Base-by-base conservation (phyloP, 2,888 invertebrate genomes). In the Lasioglossum calceatum region DNA sequence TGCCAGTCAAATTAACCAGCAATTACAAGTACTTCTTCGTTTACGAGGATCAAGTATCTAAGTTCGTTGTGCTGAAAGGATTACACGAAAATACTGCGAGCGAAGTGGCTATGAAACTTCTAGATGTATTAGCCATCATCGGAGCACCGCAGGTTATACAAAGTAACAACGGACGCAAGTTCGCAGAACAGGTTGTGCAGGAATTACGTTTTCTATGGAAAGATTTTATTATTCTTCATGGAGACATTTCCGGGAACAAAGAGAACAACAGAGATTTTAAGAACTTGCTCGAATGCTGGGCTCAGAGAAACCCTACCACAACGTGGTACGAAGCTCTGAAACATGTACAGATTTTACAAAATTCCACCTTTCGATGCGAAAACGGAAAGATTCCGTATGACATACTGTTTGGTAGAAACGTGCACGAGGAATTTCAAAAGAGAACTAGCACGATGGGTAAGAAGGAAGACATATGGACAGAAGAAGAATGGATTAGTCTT, bases 111-210 rank as follows among this genome's bases (percentile, higher is more conserved):
- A 44, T 67, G 4, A 90, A 93, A 71, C 88, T 94, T 2, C 85
- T 93, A 47, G 92, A 93, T 8, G 86, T 92, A 44, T 86, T 94
- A 23, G 88, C 92, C 36, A 94, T 92, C 23, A 93, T 94, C 74
- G 94, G 94, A 36, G 91, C 90, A 14, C 94, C 94, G 5, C 85
- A 85, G 61, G 91, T 94, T 50, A 81, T 94, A 44, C 93, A 93
- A 78, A 93, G 94, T 64, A 87, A 83, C 36, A 93, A 93, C 47
- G 93, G 93, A 39, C 87, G 91, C 14, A 86, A 87, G 42, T 93
- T 93, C 81, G 92, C 92, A 0, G 89, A 93, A 50, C 87, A 92
- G 88, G 88, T 94, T 54, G 92, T 93, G 2, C 79, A 86, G 4
- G 91, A 93, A 27, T 86, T 94, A 64, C 88, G 91, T 16, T 70